Evolutionary conservation across 2,797 vertebrate species (phyloP), one percentile per base, ranked within the genome.

Genomic region (Monodelphis domestica): DNA sequence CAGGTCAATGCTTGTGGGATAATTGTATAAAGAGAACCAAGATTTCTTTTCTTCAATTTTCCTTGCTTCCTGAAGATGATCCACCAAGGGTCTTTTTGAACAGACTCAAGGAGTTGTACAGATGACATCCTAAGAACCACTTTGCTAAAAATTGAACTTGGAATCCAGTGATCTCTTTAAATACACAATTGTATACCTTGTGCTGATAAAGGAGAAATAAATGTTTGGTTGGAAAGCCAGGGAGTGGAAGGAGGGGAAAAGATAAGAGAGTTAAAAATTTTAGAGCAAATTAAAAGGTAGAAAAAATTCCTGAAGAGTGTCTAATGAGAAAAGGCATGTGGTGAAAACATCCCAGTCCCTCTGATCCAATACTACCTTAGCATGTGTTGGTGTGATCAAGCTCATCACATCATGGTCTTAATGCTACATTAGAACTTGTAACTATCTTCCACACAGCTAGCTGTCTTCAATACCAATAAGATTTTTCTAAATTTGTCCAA

Each of bases 11-110:
- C 92, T 94, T 96, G 91, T 84, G 94, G 63, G 57, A 78, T 91
- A 90, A 93, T 91, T 94, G 92, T 96, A 97, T 97, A 97, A 97
- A 96, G 96, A 97, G 96, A 95, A 94, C 94, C 89, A 87, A 96
- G 95, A 78, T n/a, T 89, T 78, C 70, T 78, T 78, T 91, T 92
- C 95, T 96, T 93, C 92, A 94, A 87, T 95, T 97, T 97, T 94
- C 90, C 92, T 96, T 95, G 93, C 95, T 97, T 96, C 96, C 96
- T 97, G 95, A 93, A 96, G 95, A 92, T 95, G 95, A 94, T 95
- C 93, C 38, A 26, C 92, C 70, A 55, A 15, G 91, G 93, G 78
- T 96, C 96, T 97, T 94, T 95, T 95, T 97, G 96, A 96, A 96
- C 95, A 96, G 93, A 96, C 93, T 91, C 90, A 94, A 90, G 57